Evolutionary conservation across 2,888 invertebrate species (phyloP), one percentile per base, ranked within the genome.

Genomic region (Epirrita christyi): DNA sequence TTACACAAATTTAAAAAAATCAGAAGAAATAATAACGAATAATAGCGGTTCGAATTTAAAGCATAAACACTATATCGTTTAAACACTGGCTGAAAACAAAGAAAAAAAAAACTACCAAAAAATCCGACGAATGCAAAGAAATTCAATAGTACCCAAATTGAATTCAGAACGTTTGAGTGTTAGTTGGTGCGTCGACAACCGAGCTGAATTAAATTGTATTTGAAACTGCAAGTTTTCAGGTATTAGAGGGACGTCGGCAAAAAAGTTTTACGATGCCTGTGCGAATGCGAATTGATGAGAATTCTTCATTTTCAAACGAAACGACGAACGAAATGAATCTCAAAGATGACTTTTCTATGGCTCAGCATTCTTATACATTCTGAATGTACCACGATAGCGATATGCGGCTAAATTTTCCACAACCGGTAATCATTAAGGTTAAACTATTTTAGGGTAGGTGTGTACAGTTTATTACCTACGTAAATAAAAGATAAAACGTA

Each of bases 171-270:
- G 21, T 37, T 44, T 27, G 40, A 48, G 29, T 36, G 38, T 52
- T 55, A 34, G 45, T 46, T 55, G 40, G 45, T 46, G 38, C 42
- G 32, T 29, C n/a, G 34, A 54, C 37, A 50, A 42, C 42, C 53
- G 45, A 50, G 46, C 29, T 41, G 37, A 43, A 45, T 36, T 54
- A 46, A 46, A 50, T n/a, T n/a, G n/a, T n/a, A n/a, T 54, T 54
- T 32, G 45, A 34, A 42, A 54, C 46, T 45, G 49, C 45, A 48
- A 46, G 21, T 21, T 21, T 27, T 32, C 29, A 29, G 9, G 21
- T 10, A 29, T 10, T 29, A 7, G 28, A 40, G 41, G n/a, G 13
- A 36, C 14, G 13, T 32, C 40, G 21, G 13, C 47, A 14, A 48
- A 52, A 48, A 40, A 1, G 3, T n/a, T 36, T n/a, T n/a, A 32